Conservation (phyloP, 1,140 invertebrate species). For the Mamestra configurata region DNA sequence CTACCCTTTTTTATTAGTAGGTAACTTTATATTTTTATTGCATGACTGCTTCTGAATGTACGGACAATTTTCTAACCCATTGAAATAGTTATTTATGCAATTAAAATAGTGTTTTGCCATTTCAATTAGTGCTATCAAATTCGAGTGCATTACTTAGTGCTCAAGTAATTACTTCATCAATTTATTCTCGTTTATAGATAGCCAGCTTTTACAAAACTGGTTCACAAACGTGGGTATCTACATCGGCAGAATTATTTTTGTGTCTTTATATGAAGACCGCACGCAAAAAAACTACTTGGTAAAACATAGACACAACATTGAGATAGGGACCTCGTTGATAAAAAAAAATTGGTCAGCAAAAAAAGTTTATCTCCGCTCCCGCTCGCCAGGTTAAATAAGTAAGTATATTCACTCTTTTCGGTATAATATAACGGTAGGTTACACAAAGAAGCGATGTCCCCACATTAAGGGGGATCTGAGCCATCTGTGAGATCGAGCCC, state of each 20-base stretch:
- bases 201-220: not conserved
- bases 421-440: constrained; percentile 32
- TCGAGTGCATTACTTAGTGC: constrained; percentile 11
- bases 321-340: not conserved
- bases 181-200: constrained; percentile 20
- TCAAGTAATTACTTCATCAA: constrained; percentile 37
- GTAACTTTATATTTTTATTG: constrained; percentile 15
- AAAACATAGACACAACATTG: constrained; percentile 41
- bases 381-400: constrained; percentile 29
- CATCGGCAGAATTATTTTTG: constrained; percentile 9
- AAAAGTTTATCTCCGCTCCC: constrained; percentile 22
- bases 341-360: constrained; percentile 36
- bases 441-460: constrained; percentile 44
- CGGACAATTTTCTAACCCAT: constrained; percentile 14
- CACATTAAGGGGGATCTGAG: constrained; percentile 52
- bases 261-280: constrained; percentile 11
- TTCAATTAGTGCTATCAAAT: constrained; percentile 31
- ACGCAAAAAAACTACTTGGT: constrained; percentile 32
- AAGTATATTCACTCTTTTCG: constrained; percentile 38
- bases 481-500: constrained; percentile 54
- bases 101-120: constrained; percentile 10
- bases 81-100: constrained; percentile 33
- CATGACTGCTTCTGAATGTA: constrained; percentile 18
- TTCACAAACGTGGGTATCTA: not conserved
- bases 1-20: constrained; percentile 34